A percentile compares a stretch with the other conserved stretches of the same genome.
phyloP scores from a whole-genome alignment of 2,113 vertebrate species.

The Myrmecobius fasciatus region DNA sequence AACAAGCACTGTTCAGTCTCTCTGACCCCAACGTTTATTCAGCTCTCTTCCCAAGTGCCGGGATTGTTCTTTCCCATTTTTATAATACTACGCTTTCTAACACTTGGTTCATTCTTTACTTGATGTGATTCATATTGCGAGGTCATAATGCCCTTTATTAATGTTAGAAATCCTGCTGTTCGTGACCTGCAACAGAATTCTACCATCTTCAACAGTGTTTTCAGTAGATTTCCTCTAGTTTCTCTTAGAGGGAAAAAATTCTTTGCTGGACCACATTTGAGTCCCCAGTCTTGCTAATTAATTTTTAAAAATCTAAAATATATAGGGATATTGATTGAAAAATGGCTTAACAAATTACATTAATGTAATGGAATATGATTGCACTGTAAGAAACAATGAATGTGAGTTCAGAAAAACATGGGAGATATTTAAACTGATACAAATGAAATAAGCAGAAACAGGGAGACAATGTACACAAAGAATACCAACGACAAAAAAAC shows the following conservation, averaged over 20 bases:
- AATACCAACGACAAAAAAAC: not conserved
- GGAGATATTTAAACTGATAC: not conserved
- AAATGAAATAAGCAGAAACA: not conserved
- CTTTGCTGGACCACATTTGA: conserved; percentile 9
- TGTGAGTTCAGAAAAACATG: not conserved
- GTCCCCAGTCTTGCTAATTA: not conserved
- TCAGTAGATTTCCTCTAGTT: conserved; percentile 23
- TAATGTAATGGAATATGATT: not conserved
- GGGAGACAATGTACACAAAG: not conserved
- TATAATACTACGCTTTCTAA: conserved; percentile 26
- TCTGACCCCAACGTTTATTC: conserved; percentile 60
- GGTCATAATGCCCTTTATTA: conserved; percentile 2
- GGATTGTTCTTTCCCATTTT: conserved; percentile 51
- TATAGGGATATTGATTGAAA: not conserved
- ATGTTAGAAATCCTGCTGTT: not conserved
- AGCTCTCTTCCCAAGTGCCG: conserved; percentile 42
- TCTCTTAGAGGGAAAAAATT: not conserved
- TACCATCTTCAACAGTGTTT: conserved; percentile 46
- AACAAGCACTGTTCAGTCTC: conserved; percentile 53
- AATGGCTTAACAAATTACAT: not conserved
- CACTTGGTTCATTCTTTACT: not conserved
- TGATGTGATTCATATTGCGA: conserved; percentile 19
- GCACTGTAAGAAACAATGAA: not conserved
- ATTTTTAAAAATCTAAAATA: conserved; percentile 49
- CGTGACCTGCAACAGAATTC: not conserved